Evolutionary conservation across 2,797 vertebrate species (phyloP).

Genomic region (Mastacembelus armatus): DNA sequence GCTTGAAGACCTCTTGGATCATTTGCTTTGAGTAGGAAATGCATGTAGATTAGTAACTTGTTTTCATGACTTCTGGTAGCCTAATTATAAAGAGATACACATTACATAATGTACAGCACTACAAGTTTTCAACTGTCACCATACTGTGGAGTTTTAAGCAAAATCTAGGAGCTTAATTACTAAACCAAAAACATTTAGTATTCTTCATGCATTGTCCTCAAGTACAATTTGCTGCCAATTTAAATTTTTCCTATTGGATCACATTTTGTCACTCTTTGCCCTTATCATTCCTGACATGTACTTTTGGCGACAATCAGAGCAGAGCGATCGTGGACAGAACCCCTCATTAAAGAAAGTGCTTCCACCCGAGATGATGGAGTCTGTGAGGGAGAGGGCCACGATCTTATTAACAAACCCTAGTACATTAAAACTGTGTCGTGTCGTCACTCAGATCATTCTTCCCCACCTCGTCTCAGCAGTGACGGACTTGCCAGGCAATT

Average conservation of each 20-base stretch:
- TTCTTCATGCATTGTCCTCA: too few relatives aligned
- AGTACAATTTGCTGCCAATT: too few relatives aligned
- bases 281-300: too few relatives aligned
- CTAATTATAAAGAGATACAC: neutral
- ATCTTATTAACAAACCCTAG: too few relatives aligned
- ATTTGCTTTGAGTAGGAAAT: neutral
- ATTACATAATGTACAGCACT: too few relatives aligned
- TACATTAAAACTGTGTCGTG: too few relatives aligned
- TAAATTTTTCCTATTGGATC: neutral
- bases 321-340: constrained; percentile 30
- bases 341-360: constrained; percentile 51
- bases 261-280: constrained; percentile 10
- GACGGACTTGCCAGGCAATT: constrained; percentile 20
- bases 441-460: constrained; percentile 34
- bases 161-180: too few relatives aligned
- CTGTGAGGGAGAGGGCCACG: too few relatives aligned
- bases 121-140: too few relatives aligned
- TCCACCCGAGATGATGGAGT: constrained; percentile 13
- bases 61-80: neutral
- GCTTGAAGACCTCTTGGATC: neutral
- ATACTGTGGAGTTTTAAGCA: too few relatives aligned
- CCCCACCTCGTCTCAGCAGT: constrained; percentile 16
- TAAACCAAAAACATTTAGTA: too few relatives aligned
- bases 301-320: constrained; percentile 19
- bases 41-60: neutral